Evolutionary conservation across 2,888 invertebrate genomes (phyloP).

Genomic region (Taphrorychus bicolor): DNA sequence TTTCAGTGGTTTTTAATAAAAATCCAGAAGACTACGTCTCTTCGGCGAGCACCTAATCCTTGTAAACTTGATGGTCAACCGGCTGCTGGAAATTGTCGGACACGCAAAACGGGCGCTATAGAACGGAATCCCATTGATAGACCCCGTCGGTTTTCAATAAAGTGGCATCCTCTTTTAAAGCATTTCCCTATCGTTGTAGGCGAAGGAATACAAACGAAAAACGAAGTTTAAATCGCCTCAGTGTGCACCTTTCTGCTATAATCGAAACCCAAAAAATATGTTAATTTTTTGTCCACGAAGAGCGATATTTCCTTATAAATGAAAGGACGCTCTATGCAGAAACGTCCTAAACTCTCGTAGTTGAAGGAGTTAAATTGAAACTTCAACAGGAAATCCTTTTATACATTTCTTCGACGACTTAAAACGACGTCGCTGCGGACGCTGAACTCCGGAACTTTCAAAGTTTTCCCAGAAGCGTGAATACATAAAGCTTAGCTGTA

Average conservation of each 20-base stretch:
- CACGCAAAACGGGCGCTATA: slow-evolving; percentile 27
- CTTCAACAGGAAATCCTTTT: slow-evolving; percentile 32
- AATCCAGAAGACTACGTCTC: slow-evolving; percentile 18
- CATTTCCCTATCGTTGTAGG: not conserved
- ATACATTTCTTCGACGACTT: slow-evolving; percentile 32
- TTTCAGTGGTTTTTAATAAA: slow-evolving; percentile 19
- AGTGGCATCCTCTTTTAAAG: not conserved
- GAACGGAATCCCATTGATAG: slow-evolving; percentile 26
- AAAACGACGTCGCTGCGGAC: slow-evolving; percentile 23
- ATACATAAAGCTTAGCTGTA: slow-evolving; percentile 36
- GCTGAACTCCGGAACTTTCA: slow-evolving; percentile 19
- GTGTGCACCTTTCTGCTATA: not conserved
- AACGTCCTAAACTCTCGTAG: slow-evolving; percentile 22
- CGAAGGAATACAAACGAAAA: not conserved
- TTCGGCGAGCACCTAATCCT: slow-evolving; percentile 31
- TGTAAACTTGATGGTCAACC: slow-evolving; percentile 40
- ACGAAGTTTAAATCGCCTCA: not conserved
- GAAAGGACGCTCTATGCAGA: not conserved
- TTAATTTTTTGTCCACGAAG: not conserved
- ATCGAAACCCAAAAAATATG: not conserved
- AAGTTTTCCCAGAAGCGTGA: slow-evolving; percentile 29
- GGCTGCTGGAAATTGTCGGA: slow-evolving; percentile 27
- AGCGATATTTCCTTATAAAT: slow-evolving; percentile 3
- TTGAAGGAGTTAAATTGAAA: slow-evolving; percentile 37
- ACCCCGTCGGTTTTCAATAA: slow-evolving; percentile 30